Conservation (phyloP, 30 jellyfish, hydroid and myxozoan species). For the Mastigias papua region DNA sequence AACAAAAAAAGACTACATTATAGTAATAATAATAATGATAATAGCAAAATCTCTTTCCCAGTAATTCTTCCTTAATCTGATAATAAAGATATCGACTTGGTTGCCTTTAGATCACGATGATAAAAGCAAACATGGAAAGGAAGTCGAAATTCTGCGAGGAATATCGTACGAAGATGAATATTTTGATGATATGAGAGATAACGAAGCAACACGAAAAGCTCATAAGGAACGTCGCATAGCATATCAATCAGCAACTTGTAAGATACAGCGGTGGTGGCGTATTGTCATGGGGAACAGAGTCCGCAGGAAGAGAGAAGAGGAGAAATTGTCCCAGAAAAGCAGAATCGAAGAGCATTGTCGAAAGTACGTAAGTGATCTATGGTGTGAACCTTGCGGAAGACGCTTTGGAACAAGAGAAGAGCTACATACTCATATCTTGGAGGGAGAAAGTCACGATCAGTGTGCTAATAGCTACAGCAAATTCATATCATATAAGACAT, state of each 20-base stretch:
- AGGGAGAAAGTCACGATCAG: slow-evolving; percentile 4
- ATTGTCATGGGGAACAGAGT: neutral
- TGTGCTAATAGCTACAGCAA: neutral
- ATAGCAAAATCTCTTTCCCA: too few species aligned
- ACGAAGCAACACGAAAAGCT: slow-evolving; percentile 7
- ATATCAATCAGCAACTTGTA: neutral
- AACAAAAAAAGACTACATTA: too few species aligned
- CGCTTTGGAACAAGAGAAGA: neutral
- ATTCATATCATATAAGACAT: neutral
- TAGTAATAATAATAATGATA: too few species aligned
- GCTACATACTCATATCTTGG: slow-evolving; percentile 10
- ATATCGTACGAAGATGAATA: slow-evolving; percentile 19
- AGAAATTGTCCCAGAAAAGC: neutral
- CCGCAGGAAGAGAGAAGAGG: neutral
- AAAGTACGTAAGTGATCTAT: slow-evolving; percentile 29
- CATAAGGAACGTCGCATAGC: slow-evolving; percentile 5
- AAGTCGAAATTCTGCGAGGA: slow-evolving; percentile 3
- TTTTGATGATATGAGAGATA: neutral
- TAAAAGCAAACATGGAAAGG: neutral
- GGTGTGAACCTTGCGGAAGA: slow-evolving; percentile 58
- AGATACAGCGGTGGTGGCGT: slow-evolving; percentile 65
- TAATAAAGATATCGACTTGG: too few species aligned
- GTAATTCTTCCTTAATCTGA: too few species aligned
- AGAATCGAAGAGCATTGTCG: slow-evolving; percentile 1
- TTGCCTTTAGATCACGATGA: too few species aligned